Percentiles rank a stretch among this genome's conserved stretches.
phyloP scores from a whole-genome alignment of 2,113 vertebrate species.

The Micromys minutus region DNA sequence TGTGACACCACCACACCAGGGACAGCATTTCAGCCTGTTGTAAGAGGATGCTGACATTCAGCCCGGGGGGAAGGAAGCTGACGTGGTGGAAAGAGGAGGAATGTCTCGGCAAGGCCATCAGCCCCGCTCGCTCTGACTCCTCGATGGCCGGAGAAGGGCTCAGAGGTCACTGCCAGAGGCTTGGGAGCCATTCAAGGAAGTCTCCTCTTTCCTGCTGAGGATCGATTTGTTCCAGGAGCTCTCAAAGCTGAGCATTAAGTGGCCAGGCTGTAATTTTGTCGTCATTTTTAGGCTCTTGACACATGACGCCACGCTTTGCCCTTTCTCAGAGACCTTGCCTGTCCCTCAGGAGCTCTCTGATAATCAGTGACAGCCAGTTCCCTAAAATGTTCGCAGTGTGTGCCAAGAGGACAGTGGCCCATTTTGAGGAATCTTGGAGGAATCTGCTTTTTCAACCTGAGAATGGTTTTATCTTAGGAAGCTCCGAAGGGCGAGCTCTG shows the following conservation, averaged over 20 bases:
- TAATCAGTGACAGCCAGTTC: conserved; percentile 54
- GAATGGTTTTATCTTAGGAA: conserved; percentile 14
- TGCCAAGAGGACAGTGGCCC: conserved; percentile 51
- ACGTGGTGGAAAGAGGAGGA: not conserved
- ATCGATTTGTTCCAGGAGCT: conserved; percentile 70
- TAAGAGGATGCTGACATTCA: not conserved
- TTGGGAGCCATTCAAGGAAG: conserved; percentile 54
- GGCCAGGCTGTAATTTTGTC: conserved; percentile 20
- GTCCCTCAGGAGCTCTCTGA: not conserved
- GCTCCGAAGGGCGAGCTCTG: not conserved
- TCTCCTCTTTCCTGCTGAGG: conserved; percentile 53
- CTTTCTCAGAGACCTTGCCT: conserved; percentile 64
- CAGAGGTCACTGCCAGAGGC: conserved; percentile 29
- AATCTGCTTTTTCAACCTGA: conserved; percentile 25
- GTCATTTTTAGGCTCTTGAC: conserved; percentile 64
- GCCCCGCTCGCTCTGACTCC: not conserved
- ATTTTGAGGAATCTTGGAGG: conserved; percentile 69
- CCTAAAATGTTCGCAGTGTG: not conserved
- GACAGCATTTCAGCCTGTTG: not conserved
- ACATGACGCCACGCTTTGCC: conserved; percentile 54
- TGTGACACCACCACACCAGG: not conserved
- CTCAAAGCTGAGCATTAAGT: conserved; percentile 53
- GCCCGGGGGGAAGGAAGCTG: not conserved
- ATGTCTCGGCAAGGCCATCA: not conserved
- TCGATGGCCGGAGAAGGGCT: conserved; percentile 38